Conservation (phyloP, 2,797 vertebrate species). For the Hirundo rustica region DNA sequence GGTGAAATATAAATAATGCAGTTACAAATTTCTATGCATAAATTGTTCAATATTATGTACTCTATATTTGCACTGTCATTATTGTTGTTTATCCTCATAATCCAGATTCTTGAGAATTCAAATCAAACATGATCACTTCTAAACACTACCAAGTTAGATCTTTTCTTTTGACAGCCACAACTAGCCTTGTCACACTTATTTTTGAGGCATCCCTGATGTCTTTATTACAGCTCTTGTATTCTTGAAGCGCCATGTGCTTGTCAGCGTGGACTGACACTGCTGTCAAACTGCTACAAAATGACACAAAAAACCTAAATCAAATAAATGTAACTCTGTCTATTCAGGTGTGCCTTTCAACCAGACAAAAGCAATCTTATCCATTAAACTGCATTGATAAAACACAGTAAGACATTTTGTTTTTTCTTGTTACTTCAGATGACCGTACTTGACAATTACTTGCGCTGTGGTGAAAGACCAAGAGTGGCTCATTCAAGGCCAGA, state of each 20-base stretch:
- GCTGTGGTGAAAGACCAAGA: background rate
- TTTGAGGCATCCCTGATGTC: background rate
- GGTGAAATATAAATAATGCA: background rate
- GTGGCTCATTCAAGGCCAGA: background rate
- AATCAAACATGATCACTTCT: rapidly evolving
- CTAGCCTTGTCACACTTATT: background rate
- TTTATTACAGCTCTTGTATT: background rate
- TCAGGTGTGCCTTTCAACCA: slow-evolving; percentile 1
- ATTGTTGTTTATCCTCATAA: background rate
- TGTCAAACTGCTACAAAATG: background rate
- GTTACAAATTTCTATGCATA: background rate
- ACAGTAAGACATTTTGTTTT: background rate
- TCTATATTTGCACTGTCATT: background rate
- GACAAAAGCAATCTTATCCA: slow-evolving; percentile 29
- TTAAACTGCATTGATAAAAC: slow-evolving; percentile 18
- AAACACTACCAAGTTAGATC: background rate
- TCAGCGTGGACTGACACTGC: background rate
- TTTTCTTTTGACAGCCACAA: background rate
- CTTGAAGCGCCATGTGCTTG: background rate
- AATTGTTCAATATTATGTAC: background rate
- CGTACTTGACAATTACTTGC: background rate
- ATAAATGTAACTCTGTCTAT: background rate
- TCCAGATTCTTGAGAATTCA: background rate
- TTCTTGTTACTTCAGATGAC: background rate
- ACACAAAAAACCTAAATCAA: slow-evolving; percentile 15